Conservation (phyloP, 37 sponge, comb jelly and placozoan genomes). For the Cladorhizidae sp. region DNA sequence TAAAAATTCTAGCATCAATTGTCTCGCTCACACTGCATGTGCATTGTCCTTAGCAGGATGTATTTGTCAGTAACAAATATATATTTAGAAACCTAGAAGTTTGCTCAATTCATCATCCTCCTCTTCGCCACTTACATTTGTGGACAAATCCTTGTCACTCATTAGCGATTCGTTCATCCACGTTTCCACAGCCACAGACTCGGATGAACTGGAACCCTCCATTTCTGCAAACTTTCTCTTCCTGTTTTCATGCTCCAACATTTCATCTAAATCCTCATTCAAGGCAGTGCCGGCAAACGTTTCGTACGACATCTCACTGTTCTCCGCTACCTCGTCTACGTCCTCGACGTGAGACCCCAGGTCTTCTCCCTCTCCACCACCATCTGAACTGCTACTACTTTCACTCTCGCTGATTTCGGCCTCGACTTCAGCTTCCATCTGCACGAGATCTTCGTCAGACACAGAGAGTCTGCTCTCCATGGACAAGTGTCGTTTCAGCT, state of each 20-base stretch:
- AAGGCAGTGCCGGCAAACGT: slow-evolving; percentile 14
- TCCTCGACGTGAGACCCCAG: slow-evolving; percentile 8
- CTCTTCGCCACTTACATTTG: background rate
- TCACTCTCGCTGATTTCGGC: slow-evolving; percentile 60
- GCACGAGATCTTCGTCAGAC: slow-evolving; percentile 72
- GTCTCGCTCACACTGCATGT: too few species aligned
- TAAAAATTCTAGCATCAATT: too few species aligned
- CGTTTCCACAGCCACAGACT: slow-evolving; percentile 1
- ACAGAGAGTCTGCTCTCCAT: slow-evolving; percentile 52
- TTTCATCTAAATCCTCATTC: background rate
- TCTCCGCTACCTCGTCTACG: background rate
- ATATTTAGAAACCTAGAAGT: background rate
- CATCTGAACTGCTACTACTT: slow-evolving; percentile 1
- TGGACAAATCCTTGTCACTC: background rate
- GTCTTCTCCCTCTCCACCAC: slow-evolving; percentile 11
- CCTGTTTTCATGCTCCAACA: background rate
- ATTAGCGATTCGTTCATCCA: background rate
- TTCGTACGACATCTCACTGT: slow-evolving; percentile 22
- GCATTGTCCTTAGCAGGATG: too few species aligned
- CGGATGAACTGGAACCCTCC: slow-evolving; percentile 23
- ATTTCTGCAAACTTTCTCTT: slow-evolving; percentile 18
- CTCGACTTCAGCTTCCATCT: slow-evolving; percentile 82
- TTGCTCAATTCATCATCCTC: slow-evolving; percentile 32
- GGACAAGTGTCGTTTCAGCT: slow-evolving; percentile 18
- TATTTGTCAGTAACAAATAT: too few species aligned